phyloP scores from a whole-genome alignment of 1,140 invertebrate species.

The Bombus picipes region DNA sequence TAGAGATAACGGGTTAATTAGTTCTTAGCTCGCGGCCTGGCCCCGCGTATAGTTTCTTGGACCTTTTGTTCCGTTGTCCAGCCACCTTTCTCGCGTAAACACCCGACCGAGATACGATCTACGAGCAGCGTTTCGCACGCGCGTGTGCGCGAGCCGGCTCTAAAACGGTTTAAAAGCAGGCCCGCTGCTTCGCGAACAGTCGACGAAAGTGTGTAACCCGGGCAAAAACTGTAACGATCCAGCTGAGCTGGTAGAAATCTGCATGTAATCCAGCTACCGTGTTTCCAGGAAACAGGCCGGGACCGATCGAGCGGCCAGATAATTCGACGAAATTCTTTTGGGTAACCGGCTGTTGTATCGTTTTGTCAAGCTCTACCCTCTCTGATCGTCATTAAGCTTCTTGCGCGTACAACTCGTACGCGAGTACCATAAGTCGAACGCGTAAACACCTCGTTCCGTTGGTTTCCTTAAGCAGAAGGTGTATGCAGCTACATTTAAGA shows the following conservation, averaged over 20 bases:
- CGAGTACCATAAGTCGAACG: too few species aligned
- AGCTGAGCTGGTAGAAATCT: conserved; percentile 56
- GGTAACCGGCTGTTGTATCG: not conserved
- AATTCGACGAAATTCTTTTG: conserved; percentile 50
- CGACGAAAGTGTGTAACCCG: not conserved
- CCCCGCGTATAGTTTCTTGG: not conserved
- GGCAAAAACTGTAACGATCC: conserved; percentile 57
- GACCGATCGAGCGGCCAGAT: conserved; percentile 50
- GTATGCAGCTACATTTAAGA: too few species aligned
- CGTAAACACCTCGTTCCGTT: too few species aligned
- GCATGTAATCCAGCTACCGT: conserved; percentile 55
- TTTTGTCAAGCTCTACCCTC: not conserved
- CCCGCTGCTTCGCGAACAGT: not conserved
- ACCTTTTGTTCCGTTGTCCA: conserved; percentile 28
- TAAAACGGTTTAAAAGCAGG: not conserved
- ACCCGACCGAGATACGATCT: conserved; percentile 48
- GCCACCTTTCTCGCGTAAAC: conserved; percentile 44
- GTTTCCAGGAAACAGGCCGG: conserved; percentile 4
- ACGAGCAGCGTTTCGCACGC: conserved; percentile 14
- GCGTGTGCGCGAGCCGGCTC: too few species aligned
- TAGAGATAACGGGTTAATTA: conserved; percentile 74
- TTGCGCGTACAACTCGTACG: not conserved
- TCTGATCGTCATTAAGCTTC: not conserved
- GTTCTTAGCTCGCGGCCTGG: conserved; percentile 42
- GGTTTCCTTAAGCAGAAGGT: too few species aligned